Evolutionary conservation across 2,888 invertebrate species (phyloP).

Genomic region (Galerucella pusilla): DNA sequence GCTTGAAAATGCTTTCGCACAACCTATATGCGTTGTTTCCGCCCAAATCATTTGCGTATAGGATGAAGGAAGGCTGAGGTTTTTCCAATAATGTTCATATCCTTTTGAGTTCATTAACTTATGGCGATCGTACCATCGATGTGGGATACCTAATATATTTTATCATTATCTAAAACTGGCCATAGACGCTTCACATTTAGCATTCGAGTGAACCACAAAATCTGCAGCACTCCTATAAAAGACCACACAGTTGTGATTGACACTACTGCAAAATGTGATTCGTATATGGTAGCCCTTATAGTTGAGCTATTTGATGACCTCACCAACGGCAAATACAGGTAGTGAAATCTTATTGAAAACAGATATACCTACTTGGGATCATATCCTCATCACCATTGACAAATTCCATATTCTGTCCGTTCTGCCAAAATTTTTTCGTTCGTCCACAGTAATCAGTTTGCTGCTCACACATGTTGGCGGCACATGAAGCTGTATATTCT

Average conservation of each 20-base stretch:
- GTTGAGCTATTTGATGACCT: too few relatives aligned
- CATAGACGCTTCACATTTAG: too few relatives aligned
- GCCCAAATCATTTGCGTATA: slow-evolving; percentile 17
- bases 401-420: slow-evolving; percentile 39
- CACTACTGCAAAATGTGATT: too few relatives aligned
- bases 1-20: slow-evolving; percentile 4
- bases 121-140: neutral
- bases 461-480: slow-evolving; percentile 40
- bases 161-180: neutral
- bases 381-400: neutral
- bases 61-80: neutral
- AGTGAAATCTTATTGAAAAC: neutral
- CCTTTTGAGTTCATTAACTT: neutral
- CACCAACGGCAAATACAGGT: neutral
- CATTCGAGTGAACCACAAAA: too few relatives aligned
- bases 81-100: neutral
- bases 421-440: slow-evolving; percentile 30
- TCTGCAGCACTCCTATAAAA: too few relatives aligned
- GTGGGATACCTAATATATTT: slow-evolving; percentile 2
- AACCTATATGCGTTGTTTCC: slow-evolving; percentile 4
- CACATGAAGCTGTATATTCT: slow-evolving; percentile 46
- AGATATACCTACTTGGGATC: neutral
- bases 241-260: too few relatives aligned
- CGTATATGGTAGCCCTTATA: too few relatives aligned
- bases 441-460: slow-evolving; percentile 41